Conservation (phyloP, 2,113 vertebrate species). For the Columba livia region DNA sequence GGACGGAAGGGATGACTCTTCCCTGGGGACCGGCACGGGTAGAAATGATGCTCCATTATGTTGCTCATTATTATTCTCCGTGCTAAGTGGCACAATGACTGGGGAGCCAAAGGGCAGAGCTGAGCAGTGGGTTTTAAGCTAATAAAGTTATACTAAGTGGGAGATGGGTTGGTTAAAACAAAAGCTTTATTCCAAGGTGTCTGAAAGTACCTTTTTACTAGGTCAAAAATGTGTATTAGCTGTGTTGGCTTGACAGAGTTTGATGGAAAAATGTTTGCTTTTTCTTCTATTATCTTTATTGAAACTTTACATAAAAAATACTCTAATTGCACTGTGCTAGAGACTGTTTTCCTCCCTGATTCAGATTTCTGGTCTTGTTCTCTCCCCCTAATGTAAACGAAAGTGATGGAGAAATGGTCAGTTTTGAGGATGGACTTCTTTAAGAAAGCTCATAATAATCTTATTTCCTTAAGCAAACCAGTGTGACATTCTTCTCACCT, state of each 20-base stretch:
- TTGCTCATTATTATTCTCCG: slow-evolving; percentile 49
- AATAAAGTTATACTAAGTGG: slow-evolving; percentile 40
- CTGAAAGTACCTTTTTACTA: not conserved
- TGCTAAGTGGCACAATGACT: slow-evolving; percentile 5
- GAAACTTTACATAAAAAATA: not conserved
- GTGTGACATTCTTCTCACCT: not conserved
- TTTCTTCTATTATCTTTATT: not conserved
- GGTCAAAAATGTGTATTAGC: not conserved
- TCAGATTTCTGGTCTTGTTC: not conserved
- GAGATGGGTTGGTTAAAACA: slow-evolving; percentile 1
- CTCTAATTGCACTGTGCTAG: not conserved
- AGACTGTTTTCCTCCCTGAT: not conserved
- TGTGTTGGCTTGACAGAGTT: not conserved
- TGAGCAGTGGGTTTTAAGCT: slow-evolving; percentile 47
- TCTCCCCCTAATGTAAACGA: not conserved
- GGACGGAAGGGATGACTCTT: slow-evolving; percentile 47
- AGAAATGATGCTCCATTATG: slow-evolving; percentile 48
- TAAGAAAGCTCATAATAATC: not conserved
- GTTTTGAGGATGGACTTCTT: not conserved
- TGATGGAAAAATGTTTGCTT: not conserved
- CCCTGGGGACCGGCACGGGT: slow-evolving; percentile 38
- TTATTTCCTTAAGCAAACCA: not conserved
- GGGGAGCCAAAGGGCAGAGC: slow-evolving; percentile 32
- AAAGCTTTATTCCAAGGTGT: slow-evolving; percentile 1
- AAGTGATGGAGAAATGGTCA: not conserved